These are phyloP conservation scores for Lemur catta DNA, from an alignment of 2,797 vertebrate species.

Conservation along the genomic window DNA sequence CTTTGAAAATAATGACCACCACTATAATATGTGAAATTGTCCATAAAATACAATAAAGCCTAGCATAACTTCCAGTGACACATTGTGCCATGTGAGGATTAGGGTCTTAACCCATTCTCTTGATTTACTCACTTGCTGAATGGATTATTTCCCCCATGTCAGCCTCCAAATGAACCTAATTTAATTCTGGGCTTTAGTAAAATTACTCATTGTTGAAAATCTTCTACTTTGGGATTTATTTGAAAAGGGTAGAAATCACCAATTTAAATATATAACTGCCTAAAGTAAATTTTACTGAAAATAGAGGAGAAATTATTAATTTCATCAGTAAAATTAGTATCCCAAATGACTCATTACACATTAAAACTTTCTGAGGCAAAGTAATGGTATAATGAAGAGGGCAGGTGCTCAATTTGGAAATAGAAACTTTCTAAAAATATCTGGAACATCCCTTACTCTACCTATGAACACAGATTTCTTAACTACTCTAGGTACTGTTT, in stretches of 20 bases:
- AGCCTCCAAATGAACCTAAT: neutral
- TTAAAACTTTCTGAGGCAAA: neutral
- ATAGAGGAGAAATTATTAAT: neutral
- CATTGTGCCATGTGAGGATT: neutral
- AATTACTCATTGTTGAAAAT: neutral
- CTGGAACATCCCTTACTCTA: neutral
- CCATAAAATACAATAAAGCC: neutral
- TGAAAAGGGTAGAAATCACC: neutral
- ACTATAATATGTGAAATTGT: neutral
- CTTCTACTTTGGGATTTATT: neutral
- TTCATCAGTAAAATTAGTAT: neutral
- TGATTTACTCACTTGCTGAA: neutral
- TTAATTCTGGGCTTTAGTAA: neutral
- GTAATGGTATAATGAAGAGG: neutral
- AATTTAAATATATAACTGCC: neutral
- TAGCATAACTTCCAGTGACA: neutral
- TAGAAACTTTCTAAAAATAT: neutral
- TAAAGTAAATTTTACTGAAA: conserved; percentile 18
- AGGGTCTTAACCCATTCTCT: neutral
- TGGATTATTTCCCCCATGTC: neutral
- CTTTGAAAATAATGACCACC: neutral
- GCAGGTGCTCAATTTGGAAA: neutral
- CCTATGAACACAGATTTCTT: neutral
- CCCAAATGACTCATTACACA: neutral
- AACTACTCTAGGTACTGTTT: neutral